Conservation (phyloP, 1,140 invertebrate genomes). For the Glomeris maerens region DNA sequence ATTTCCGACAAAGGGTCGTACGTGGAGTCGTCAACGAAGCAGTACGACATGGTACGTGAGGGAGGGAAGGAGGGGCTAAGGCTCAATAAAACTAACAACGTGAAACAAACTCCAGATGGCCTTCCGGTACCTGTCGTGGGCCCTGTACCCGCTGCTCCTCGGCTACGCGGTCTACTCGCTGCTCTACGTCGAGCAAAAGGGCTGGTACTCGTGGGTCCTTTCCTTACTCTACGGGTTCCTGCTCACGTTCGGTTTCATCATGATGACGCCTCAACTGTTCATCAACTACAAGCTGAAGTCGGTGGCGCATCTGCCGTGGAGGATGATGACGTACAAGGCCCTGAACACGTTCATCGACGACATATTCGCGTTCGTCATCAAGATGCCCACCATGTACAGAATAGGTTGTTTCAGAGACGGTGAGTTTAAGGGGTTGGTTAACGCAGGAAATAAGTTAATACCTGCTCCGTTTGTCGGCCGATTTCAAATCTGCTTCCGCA, state of each 20-base stretch:
- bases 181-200: constrained; percentile 94
- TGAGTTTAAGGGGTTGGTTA: constrained; percentile 28
- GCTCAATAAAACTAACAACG: no score
- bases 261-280: constrained; percentile 99
- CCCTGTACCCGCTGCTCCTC: constrained; percentile 77
- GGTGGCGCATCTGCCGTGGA: constrained; percentile 95
- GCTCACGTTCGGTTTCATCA: constrained; percentile 96
- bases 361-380: constrained; percentile 98
- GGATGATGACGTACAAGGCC: constrained; percentile 99
- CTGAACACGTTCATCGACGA: constrained; percentile 99
- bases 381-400: constrained; percentile 94
- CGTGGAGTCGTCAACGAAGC: constrained; percentile 81
- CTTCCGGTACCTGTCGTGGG: constrained; percentile 93
- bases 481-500: neutral
- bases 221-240: constrained; percentile 95
- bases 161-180: constrained; percentile 92
- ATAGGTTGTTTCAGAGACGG: constrained; percentile 92
- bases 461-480: neutral
- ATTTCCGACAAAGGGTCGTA: constrained; percentile 94
- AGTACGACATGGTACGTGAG: constrained; percentile 63
- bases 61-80: neutral
- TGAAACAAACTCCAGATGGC: constrained; percentile 68
- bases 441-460: constrained; percentile 6
- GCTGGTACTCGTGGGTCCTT: constrained; percentile 84
- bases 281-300: constrained; percentile 99